A percentile compares a stretch with the other conserved stretches of the same genome.
Conservation (phyloP, 2,113 vertebrate species). For the Etheostoma spectabile region DNA sequence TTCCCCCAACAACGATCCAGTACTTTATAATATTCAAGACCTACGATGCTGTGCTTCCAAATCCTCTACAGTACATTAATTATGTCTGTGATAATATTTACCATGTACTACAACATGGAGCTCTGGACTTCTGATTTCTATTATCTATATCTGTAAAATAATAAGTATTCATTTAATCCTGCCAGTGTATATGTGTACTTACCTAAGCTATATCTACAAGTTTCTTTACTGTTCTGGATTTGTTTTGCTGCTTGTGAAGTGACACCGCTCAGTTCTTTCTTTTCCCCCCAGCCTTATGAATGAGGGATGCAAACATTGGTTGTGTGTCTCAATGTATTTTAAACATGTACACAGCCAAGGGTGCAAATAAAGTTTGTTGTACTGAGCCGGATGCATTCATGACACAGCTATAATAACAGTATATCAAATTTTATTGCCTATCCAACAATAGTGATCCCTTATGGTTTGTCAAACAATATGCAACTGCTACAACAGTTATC, state of each 20-base stretch:
- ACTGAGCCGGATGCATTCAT: conserved; percentile 38
- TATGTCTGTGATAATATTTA: conserved; percentile 14
- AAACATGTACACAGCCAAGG: conserved; percentile 73
- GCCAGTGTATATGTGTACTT: conserved; percentile 10
- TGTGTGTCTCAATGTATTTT: conserved; percentile 79
- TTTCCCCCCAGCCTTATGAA: conserved; percentile 37
- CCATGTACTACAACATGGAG: conserved; percentile 3
- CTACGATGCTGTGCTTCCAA: conserved; percentile 78
- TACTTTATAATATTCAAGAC: conserved; percentile 14
- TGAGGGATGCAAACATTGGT: conserved; percentile 43
- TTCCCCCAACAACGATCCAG: neutral
- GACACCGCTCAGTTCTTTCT: neutral
- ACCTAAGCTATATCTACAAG: conserved; percentile 10
- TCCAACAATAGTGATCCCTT: conserved; percentile 74
- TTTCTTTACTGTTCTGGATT: conserved; percentile 30
- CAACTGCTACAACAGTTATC: conserved; percentile 34
- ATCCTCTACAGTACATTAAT: conserved; percentile 65
- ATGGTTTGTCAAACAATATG: conserved; percentile 54
- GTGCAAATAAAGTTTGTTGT: conserved; percentile 82
- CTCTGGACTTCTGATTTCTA: conserved; percentile 36
- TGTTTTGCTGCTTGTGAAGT: conserved; percentile 50
- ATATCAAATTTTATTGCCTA: conserved; percentile 70
- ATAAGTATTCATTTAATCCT: conserved; percentile 42
- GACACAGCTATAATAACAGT: conserved; percentile 32
- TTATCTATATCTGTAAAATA: neutral